A percentile compares a stretch with the other conserved stretches of the same genome.
Evolutionary conservation across 2,113 vertebrate genomes (phyloP).

Genomic region (Fulica atra): DNA sequence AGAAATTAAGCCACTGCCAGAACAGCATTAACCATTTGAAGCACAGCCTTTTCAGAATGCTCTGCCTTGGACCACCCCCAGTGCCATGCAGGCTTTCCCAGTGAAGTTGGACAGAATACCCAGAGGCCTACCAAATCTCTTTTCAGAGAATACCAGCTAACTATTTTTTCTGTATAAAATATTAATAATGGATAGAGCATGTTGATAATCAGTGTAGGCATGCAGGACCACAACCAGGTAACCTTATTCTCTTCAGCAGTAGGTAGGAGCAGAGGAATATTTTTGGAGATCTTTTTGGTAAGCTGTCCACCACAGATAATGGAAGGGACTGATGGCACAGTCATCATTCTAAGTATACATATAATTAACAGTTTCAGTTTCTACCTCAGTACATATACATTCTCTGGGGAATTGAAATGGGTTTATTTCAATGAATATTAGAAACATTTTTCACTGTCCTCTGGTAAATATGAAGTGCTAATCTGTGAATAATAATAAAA

Average conservation of each 20-base stretch:
- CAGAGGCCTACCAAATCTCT: neutral
- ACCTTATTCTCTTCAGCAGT: neutral
- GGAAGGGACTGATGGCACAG: neutral
- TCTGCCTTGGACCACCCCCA: neutral
- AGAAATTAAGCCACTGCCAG: slow-evolving; percentile 27
- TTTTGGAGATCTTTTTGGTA: neutral
- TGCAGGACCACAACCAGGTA: neutral
- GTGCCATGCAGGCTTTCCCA: neutral
- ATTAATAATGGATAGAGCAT: neutral
- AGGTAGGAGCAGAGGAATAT: neutral
- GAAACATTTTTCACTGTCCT: neutral
- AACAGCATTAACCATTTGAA: neutral
- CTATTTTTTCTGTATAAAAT: neutral
- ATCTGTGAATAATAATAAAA: neutral
- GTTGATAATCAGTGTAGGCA: neutral
- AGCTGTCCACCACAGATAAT: neutral
- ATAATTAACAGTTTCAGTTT: neutral
- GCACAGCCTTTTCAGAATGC: neutral
- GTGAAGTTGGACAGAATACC: neutral
- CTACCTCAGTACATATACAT: neutral
- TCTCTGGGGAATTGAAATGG: neutral
- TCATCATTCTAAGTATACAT: neutral
- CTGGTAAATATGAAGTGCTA: neutral
- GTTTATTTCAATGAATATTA: neutral
- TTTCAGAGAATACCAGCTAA: neutral